Evolutionary conservation across 2,797 vertebrate genomes (phyloP).

Genomic region (Peromyscus aztecus): DNA sequence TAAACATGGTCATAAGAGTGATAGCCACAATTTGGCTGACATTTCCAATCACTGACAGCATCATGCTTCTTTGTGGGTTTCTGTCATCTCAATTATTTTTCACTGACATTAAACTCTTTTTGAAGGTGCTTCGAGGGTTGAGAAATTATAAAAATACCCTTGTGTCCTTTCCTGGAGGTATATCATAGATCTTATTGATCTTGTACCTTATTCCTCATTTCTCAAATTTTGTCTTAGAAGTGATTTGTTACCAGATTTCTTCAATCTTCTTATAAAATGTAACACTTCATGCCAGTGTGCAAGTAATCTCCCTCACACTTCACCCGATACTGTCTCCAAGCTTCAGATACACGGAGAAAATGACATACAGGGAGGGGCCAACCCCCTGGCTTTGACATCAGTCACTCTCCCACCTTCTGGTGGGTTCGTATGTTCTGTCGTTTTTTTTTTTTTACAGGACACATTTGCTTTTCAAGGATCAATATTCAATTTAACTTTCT

Average conservation of each 20-base stretch:
- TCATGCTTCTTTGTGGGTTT: conserved; percentile 61
- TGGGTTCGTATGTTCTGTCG: conserved; percentile 65
- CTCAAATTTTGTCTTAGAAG: conserved; percentile 74
- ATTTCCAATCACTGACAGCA: conserved; percentile 67
- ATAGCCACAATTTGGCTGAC: conserved; percentile 71
- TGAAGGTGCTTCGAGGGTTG: conserved; percentile 65
- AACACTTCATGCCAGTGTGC: conserved; percentile 44
- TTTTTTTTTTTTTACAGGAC: conserved; percentile 60
- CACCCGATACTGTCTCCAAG: conserved; percentile 25
- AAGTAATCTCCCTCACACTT: conserved; percentile 59
- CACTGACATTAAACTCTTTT: conserved; percentile 68
- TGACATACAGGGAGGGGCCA: conserved; percentile 51
- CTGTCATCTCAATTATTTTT: conserved; percentile 72
- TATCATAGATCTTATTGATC: conserved; percentile 75
- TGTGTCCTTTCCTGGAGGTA: conserved; percentile 49
- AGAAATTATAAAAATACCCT: conserved; percentile 72
- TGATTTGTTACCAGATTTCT: conserved; percentile 72
- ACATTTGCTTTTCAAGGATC: conserved; percentile 73
- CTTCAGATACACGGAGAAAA: conserved; percentile 51
- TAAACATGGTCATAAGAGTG: conserved; percentile 67
- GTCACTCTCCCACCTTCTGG: conserved; percentile 61
- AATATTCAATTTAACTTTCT: conserved; percentile 79
- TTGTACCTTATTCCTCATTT: conserved; percentile 52
- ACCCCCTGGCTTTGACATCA: conserved; percentile 45
- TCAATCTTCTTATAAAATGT: conserved; percentile 53